Evolutionary conservation across 2,888 invertebrate species (phyloP), one percentile per base, ranked within the genome.

Genomic region (Nysson spinosus): DNA sequence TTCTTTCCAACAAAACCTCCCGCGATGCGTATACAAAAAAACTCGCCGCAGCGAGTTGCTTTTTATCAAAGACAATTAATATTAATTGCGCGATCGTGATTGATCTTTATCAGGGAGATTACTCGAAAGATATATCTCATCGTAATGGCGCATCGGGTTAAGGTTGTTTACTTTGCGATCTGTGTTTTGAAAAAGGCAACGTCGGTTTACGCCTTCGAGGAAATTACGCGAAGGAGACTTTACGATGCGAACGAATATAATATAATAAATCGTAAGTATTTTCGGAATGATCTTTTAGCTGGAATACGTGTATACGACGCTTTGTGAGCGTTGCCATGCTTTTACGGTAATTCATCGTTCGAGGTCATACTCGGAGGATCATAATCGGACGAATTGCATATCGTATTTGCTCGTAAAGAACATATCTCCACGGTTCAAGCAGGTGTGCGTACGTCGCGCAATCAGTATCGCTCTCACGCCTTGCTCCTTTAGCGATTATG

Each of bases 81-180:
- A n/a, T n/a, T n/a, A n/a, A n/a, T n/a, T n/a, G n/a, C n/a, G n/a
- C n/a, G n/a, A n/a, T n/a, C n/a, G n/a, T n/a, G n/a, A n/a, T n/a
- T n/a, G n/a, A n/a, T n/a, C n/a, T n/a, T n/a, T n/a, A n/a, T n/a
- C n/a, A n/a, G n/a, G n/a, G n/a, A n/a, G n/a, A n/a, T n/a, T n/a
- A n/a, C n/a, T n/a, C n/a, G n/a, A n/a, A n/a, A n/a, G n/a, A n/a
- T n/a, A n/a, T n/a, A n/a, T n/a, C n/a, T n/a, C n/a, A n/a, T n/a
- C n/a, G n/a, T n/a, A n/a, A n/a, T n/a, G n/a, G 30, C 54, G 46
- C 43, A 14, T 2, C 52, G 60, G 46, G 37, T 46, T 52, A 50
- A 55, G 65, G 55, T 30, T 69, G 64, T 57, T 62, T 49, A 54
- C 58, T 54, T 70, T 65, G 71, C 43, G 60, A 49, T 19, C 14